Percentiles rank a stretch among this genome's conserved stretches.
phyloP scores from a whole-genome alignment of 2,888 invertebrate species.

The Thymelicus acteon region DNA sequence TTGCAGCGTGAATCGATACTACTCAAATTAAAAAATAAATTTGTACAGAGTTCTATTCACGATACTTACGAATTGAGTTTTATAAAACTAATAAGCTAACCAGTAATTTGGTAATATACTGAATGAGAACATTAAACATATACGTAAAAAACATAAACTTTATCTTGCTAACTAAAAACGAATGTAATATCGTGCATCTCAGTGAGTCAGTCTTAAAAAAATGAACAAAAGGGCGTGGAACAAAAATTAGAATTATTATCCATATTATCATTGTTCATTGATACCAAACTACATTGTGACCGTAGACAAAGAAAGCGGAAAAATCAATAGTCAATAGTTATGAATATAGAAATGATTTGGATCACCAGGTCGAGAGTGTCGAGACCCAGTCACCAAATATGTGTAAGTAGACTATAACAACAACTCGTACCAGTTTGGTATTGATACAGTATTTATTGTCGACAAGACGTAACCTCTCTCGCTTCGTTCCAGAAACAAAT shows the following conservation, averaged over 20 bases:
- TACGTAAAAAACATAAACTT: too few relatives aligned
- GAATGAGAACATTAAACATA: too few relatives aligned
- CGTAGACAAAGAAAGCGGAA: conserved; percentile 17
- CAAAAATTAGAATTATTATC: background rate
- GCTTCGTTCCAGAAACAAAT: too few relatives aligned
- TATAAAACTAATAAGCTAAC: too few relatives aligned
- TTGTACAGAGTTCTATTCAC: too few relatives aligned
- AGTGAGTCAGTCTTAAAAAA: background rate
- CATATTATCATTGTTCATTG: conserved; percentile 2
- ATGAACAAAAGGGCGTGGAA: conserved; percentile 6
- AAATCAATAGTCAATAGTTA: conserved; percentile 23
- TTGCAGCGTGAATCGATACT: too few relatives aligned
- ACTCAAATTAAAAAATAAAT: too few relatives aligned
- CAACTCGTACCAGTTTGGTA: conserved; percentile 13
- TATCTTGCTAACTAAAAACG: too few relatives aligned
- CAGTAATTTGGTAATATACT: too few relatives aligned
- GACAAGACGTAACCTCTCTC: background rate
- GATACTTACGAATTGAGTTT: too few relatives aligned
- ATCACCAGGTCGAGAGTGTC: conserved; percentile 25
- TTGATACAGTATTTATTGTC: conserved; percentile 8
- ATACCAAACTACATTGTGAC: conserved; percentile 23
- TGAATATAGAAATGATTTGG: conserved; percentile 19
- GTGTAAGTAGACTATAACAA: conserved; percentile 6
- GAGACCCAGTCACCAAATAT: conserved; percentile 15
- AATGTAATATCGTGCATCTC: background rate